Evolutionary conservation across 2,113 vertebrate species (phyloP).

Genomic region (Alethe diademata): DNA sequence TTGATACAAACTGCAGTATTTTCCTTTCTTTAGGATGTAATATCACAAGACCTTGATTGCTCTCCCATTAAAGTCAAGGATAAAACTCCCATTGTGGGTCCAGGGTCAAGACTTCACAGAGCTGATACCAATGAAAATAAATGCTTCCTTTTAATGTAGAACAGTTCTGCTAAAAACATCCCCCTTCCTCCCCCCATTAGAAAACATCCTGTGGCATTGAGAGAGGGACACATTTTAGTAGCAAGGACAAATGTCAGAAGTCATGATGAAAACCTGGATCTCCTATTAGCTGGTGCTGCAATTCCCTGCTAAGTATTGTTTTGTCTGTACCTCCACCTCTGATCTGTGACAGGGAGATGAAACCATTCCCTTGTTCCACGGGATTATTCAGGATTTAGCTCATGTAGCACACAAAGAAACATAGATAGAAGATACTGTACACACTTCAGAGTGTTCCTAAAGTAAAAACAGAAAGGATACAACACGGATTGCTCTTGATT

Average conservation of each 20-base stretch:
- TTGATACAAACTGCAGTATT: constrained; percentile 15
- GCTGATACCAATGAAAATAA: constrained; percentile 39
- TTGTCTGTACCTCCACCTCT: neutral
- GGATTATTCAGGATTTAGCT: neutral
- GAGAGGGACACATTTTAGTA: neutral
- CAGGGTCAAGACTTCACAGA: constrained; percentile 36
- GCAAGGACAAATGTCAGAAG: constrained; percentile 42
- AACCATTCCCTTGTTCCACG: neutral
- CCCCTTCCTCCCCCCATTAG: neutral
- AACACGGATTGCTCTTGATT: neutral
- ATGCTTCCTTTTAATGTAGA: constrained; percentile 39
- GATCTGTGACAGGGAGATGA: neutral
- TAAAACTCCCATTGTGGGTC: constrained; percentile 20
- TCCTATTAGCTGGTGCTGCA: neutral
- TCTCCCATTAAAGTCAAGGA: constrained; percentile 54
- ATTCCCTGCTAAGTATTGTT: neutral
- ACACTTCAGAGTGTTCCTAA: neutral
- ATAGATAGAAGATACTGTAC: neutral
- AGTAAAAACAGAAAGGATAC: neutral
- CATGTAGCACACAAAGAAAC: neutral
- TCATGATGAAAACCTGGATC: constrained; percentile 4
- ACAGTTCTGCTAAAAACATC: neutral
- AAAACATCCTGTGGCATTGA: constrained; percentile 47
- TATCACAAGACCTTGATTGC: constrained; percentile 15
- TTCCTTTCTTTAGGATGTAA: constrained; percentile 23